Conservation (phyloP, 2,888 invertebrate genomes). For the Drosophila incognita region DNA sequence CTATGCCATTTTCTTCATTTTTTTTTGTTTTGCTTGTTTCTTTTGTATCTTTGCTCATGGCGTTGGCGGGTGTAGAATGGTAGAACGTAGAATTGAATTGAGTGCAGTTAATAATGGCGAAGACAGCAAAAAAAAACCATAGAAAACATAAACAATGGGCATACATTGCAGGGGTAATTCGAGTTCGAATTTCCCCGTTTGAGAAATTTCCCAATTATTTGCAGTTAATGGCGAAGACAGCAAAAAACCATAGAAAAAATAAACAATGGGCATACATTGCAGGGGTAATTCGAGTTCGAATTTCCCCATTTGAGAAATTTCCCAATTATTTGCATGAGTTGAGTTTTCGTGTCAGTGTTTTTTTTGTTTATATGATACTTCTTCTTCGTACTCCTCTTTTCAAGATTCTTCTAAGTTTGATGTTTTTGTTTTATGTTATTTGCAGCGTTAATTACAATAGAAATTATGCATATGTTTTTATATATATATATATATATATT, state of each 20-base stretch:
- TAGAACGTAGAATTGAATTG: conserved; percentile 36
- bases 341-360: conserved; percentile 35
- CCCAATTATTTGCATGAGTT: conserved; percentile 54
- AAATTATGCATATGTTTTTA: conserved; percentile 61
- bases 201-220: conserved; percentile 40
- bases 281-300: neutral
- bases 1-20: conserved; percentile 32
- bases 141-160: conserved; percentile 22
- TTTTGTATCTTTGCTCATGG: conserved; percentile 58
- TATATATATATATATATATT: conserved; percentile 57
- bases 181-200: neutral
- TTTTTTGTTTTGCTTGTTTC: conserved; percentile 12
- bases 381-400: conserved; percentile 16
- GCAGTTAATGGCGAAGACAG: conserved; percentile 37
- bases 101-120: conserved; percentile 40
- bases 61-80: conserved; percentile 55
- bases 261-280: conserved; percentile 2
- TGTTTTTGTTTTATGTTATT: conserved; percentile 52
- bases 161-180: neutral
- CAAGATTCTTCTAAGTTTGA: conserved; percentile 44
- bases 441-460: conserved; percentile 77
- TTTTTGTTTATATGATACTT: conserved; percentile 32
- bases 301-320: conserved; percentile 10
- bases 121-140: conserved; percentile 36
- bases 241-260: conserved; percentile 38